Evolutionary conservation across 2,888 invertebrate species (phyloP), one percentile per base, ranked within the genome.

Genomic region (Cheilosia impressa): DNA sequence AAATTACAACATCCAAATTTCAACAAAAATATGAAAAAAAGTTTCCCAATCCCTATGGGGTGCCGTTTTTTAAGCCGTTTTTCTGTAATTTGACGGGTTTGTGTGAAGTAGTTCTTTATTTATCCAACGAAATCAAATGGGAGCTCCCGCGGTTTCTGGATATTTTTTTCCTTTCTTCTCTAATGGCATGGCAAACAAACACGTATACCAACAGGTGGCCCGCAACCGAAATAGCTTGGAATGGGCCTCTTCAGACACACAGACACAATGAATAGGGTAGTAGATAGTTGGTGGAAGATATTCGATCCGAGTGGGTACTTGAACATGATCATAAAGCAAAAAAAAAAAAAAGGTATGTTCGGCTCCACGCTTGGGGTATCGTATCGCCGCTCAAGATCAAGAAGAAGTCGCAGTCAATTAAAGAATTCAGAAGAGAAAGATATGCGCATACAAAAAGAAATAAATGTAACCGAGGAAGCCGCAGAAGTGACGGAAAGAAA

Each of bases 331-430:
- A 65, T 65, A 62, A 68, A 38, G 13, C 47, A 55, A 10, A 57
- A 52, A 69, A 62, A 27, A 63, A 66, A 38, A 47, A 66, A 52
- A n/a, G n/a, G 2, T 57, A 75, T 65, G 17, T 50, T 45, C 31
- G 24, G n/a, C 77, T 63, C 50, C 47, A 60, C 72, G 43, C 50
- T 57, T 55, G 72, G 57, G 63, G 73, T 83, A 73, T 78, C 72
- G 73, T 65, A 83, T 78, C 78, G n/a, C 72, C 38, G 22, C 19
- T 38, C 45, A 17, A 55, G 52, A 78, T 73, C 38, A 73, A 27
- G 27, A n/a, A 24, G 50, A 68, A 83, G 73, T 57, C 62, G 43
- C 62, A 72, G 78, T 83, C 66, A 83, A 83, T 78, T 78, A 83
- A 83, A 63, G 71, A 63, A 52, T 24, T 43, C 45, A 55, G 15